phyloP scores from a whole-genome alignment of 2,113 vertebrate species.

The Cynoglossus semilaevis region DNA sequence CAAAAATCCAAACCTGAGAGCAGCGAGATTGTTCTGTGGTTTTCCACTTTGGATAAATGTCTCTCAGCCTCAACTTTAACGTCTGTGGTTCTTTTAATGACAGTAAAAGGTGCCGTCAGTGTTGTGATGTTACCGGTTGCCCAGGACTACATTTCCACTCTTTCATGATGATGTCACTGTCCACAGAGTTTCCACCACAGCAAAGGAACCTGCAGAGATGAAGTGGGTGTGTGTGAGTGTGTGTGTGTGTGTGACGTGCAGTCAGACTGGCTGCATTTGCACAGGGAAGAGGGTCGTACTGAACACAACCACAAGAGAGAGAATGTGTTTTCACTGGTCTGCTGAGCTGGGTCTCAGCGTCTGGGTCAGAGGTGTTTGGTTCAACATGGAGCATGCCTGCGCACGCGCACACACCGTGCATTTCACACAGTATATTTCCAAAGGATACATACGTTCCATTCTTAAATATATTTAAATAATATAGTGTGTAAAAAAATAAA shows the following conservation, averaged over 20 bases:
- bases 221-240: slow-evolving; percentile 23
- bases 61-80: neutral
- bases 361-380: slow-evolving; percentile 56
- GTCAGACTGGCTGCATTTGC: slow-evolving; percentile 39
- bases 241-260: slow-evolving; percentile 24
- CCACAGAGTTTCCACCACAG: slow-evolving; percentile 54
- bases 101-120: slow-evolving; percentile 2
- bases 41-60: neutral
- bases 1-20: too few relatives aligned
- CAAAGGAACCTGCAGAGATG: slow-evolving; percentile 30
- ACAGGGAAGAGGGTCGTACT: slow-evolving; percentile 31
- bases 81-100: slow-evolving; percentile 15
- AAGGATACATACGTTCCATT: slow-evolving; percentile 12
- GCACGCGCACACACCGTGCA: slow-evolving; percentile 6
- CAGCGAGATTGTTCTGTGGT: neutral
- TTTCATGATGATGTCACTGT: slow-evolving; percentile 55
- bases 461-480: too few relatives aligned
- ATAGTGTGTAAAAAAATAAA: too few relatives aligned
- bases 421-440: slow-evolving; percentile 17
- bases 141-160: slow-evolving; percentile 38
- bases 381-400: slow-evolving; percentile 37
- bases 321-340: slow-evolving; percentile 51
- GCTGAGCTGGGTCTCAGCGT: slow-evolving; percentile 43
- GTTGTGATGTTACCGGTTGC: slow-evolving; percentile 30
- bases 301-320: slow-evolving; percentile 47